Evolutionary conservation across 2,797 vertebrate genomes (phyloP).

Genomic region (Selene dorsalis): DNA sequence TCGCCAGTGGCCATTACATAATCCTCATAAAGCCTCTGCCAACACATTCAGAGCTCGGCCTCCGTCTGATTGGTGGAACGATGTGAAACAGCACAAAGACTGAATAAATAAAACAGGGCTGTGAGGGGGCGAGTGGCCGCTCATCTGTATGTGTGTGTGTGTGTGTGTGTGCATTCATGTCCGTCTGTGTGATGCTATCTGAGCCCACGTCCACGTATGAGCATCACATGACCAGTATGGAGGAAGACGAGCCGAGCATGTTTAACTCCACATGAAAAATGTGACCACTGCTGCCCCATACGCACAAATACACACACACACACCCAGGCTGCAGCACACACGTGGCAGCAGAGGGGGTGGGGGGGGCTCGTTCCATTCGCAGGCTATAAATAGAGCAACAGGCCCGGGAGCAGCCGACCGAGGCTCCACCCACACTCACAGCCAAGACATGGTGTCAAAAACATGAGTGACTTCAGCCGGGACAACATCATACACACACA

Average conservation of each 20-base stretch:
- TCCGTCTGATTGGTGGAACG: slow-evolving; percentile 60
- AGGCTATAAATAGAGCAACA: slow-evolving; percentile 66
- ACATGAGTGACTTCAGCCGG: slow-evolving; percentile 2
- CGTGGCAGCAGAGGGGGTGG: slow-evolving; percentile 54
- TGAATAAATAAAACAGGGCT: slow-evolving; percentile 48
- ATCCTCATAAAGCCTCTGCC: slow-evolving; percentile 44
- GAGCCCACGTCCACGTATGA: slow-evolving; percentile 1
- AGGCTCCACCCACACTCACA: slow-evolving; percentile 52
- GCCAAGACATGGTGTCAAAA: slow-evolving; percentile 23
- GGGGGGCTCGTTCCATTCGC: slow-evolving; percentile 57
- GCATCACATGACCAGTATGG: slow-evolving; percentile 28
- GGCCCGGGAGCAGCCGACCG: slow-evolving; percentile 23
- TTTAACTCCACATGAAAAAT: slow-evolving; percentile 68
- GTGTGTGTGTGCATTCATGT: slow-evolving; percentile 34
- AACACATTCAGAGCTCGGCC: slow-evolving; percentile 7
- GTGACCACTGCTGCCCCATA: slow-evolving; percentile 45
- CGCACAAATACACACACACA: slow-evolving; percentile 15
- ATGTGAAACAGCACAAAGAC: slow-evolving; percentile 31
- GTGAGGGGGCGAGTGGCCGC: neutral
- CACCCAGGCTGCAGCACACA: slow-evolving; percentile 43
- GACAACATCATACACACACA: neutral
- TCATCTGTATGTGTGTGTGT: neutral
- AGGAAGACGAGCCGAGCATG: slow-evolving; percentile 46
- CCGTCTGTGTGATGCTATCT: slow-evolving; percentile 38
- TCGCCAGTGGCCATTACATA: slow-evolving; percentile 64